phyloP scores from a whole-genome alignment of 2,113 vertebrate genomes.

The Vimba vimba region DNA sequence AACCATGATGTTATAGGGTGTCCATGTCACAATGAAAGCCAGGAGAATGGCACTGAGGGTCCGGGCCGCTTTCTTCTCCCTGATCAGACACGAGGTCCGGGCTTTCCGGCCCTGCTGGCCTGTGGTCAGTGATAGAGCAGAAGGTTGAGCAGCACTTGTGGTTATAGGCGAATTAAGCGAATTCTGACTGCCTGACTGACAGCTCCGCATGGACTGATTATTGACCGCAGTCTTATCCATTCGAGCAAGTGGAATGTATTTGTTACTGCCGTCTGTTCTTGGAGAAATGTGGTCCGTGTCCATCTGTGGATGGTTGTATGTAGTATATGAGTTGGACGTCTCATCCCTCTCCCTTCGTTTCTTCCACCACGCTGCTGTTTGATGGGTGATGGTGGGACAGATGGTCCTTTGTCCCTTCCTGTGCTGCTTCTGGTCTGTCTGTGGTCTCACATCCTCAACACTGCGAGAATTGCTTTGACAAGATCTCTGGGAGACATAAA shows the following conservation, averaged over 20 bases:
- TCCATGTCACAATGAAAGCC: conserved; percentile 59
- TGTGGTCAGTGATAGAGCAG: neutral
- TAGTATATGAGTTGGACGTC: neutral
- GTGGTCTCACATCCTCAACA: neutral
- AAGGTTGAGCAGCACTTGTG: neutral
- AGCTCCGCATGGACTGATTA: neutral
- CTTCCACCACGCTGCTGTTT: conserved; percentile 48
- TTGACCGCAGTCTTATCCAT: neutral
- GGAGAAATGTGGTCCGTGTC: neutral
- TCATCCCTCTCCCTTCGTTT: conserved; percentile 26
- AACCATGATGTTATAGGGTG: conserved; percentile 61
- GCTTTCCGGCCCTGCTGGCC: conserved; percentile 16
- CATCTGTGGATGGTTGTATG: conserved; percentile 3
- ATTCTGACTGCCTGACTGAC: conserved; percentile 30
- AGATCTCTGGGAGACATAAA: conserved; percentile 17
- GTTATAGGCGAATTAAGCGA: neutral
- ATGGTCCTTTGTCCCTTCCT: neutral
- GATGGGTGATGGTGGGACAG: conserved; percentile 41
- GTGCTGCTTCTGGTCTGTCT: neutral
- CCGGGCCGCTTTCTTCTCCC: conserved; percentile 56
- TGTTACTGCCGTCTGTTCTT: neutral
- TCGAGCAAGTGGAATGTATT: conserved; percentile 43
- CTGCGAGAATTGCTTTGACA: conserved; percentile 11
- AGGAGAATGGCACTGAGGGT: conserved; percentile 56
- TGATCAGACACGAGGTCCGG: conserved; percentile 49